Percentiles rank a stretch among this genome's conserved stretches.
phyloP scores from a whole-genome alignment of 2,797 vertebrate genomes.

The Sphaeramia orbicularis region DNA sequence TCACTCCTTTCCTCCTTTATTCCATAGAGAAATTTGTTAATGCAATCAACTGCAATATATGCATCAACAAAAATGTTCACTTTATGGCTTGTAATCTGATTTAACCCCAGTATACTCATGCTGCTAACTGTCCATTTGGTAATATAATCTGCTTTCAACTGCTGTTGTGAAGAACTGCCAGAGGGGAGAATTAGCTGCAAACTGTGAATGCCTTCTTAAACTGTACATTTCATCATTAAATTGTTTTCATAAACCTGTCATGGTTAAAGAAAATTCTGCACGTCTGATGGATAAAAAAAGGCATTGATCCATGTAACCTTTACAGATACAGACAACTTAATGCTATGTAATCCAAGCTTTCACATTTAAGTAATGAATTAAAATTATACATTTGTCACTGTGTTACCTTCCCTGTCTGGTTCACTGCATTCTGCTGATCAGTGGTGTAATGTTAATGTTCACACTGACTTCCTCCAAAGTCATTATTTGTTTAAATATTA shows the following conservation, averaged over 20 bases:
- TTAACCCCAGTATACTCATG: neutral
- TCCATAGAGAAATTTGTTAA: too few species aligned
- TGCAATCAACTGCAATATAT: neutral
- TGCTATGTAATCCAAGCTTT: neutral
- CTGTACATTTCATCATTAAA: neutral
- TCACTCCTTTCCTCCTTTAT: too few species aligned
- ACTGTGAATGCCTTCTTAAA: neutral
- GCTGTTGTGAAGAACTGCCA: constrained; percentile 2
- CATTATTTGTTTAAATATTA: constrained; percentile 9
- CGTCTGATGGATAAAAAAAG: neutral
- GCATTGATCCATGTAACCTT: neutral
- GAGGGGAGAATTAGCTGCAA: constrained; percentile 15
- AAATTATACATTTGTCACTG: constrained; percentile 5
- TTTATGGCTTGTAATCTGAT: neutral
- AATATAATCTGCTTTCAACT: constrained; percentile 6
- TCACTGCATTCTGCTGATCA: constrained; percentile 30
- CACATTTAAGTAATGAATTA: constrained; percentile 11
- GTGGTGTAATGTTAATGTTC: constrained; percentile 13
- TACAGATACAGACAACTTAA: neutral
- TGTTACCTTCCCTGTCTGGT: neutral
- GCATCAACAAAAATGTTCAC: neutral
- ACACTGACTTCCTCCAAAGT: constrained; percentile 11
- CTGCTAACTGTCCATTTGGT: neutral
- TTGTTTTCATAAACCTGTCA: neutral
- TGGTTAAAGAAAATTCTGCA: neutral